Base-by-base conservation (phyloP, 2,797 vertebrate genomes). In the Enoplosus armatus region DNA sequence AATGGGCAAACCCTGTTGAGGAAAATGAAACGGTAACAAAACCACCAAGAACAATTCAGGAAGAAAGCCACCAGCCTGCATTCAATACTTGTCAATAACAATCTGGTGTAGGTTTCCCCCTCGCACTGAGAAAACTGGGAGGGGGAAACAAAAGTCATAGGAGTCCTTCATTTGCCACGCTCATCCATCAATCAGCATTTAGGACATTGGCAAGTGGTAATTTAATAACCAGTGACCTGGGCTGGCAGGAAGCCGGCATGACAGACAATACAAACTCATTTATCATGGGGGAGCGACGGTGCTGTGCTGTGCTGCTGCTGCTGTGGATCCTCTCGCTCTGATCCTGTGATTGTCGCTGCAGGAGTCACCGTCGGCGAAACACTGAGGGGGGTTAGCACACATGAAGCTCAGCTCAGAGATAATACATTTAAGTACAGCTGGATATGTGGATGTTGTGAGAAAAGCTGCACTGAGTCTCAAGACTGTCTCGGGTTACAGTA, bases 211-310 rank as follows among this genome's bases (percentile, higher is more conserved):
- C 97, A 97, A 97, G 96, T 96, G 95, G 96, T 98, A 97, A 98
- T 98, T 97, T 98, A 97, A 98, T 98, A 97, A 96, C 91, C 96
- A 97, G 94, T 97, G 96, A 97, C 97, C 97, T 96, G 96, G 93
- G 95, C 97, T 97, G 96, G 95, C 97, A 97, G 97, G 96, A 97
- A 97, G 96, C 96, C 94, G 93, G 94, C 94, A 96, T 96, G 96
- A 97, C 96, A 97, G 96, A 97, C 97, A 97, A 98, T 97, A 93
- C 96, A 97, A 96, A 97, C 96, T 97, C 97, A 97, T 98, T 98
- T 97, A 97, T 98, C 97, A 97, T 79, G 51, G 60, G 60, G 75
- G 79, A 56, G 80, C 85, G 87, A 83, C 81, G 80, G 92, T 86
- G 90, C 93, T 94, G 90, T 65, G 75, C 84, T n/a, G n/a, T n/a